These are phyloP conservation scores for Danaus plexippus DNA, from an alignment of 1,140 invertebrate species.

Conservation along the genomic window DNA sequence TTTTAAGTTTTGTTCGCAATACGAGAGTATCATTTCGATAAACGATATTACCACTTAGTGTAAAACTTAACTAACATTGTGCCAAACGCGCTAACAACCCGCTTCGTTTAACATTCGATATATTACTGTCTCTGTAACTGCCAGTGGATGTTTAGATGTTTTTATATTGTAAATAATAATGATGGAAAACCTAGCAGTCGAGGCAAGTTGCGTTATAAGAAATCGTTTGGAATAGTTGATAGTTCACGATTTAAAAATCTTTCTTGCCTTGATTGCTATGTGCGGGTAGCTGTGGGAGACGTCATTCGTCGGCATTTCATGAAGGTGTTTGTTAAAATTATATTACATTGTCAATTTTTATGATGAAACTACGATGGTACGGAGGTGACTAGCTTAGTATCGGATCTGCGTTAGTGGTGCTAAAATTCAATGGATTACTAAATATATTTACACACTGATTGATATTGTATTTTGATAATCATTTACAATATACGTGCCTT, in stretches of 20 bases:
- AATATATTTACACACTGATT: constrained; percentile 35
- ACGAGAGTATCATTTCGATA: too few species aligned
- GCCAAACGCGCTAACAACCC: constrained; percentile 25
- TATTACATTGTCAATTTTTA: too few species aligned
- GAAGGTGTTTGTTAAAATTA: too few species aligned
- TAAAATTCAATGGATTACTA: constrained; percentile 20
- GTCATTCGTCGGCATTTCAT: too few species aligned
- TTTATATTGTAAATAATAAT: constrained; percentile 46
- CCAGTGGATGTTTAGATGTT: constrained; percentile 21
- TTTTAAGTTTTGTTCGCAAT: too few species aligned
- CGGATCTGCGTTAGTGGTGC: constrained; percentile 19
- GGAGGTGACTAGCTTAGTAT: too few species aligned
- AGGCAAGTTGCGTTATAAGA: constrained; percentile 37
- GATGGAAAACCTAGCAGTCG: constrained; percentile 47
- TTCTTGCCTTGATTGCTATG: constrained; percentile 62
- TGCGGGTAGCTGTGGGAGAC: constrained; percentile 23
- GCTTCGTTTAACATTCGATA: background rate
- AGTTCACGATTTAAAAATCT: constrained; percentile 11
- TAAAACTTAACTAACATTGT: constrained; percentile 34
- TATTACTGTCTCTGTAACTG: constrained; percentile 8
- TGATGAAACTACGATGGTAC: too few species aligned
- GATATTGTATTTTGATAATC: constrained; percentile 41
- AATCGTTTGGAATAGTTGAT: constrained; percentile 7
- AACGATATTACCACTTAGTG: too few species aligned
- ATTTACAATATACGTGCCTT: constrained; percentile 51